These are phyloP conservation scores for Cyprinodon diabolis DNA, from an alignment of 2,797 vertebrate genomes.

Conservation along the genomic window DNA sequence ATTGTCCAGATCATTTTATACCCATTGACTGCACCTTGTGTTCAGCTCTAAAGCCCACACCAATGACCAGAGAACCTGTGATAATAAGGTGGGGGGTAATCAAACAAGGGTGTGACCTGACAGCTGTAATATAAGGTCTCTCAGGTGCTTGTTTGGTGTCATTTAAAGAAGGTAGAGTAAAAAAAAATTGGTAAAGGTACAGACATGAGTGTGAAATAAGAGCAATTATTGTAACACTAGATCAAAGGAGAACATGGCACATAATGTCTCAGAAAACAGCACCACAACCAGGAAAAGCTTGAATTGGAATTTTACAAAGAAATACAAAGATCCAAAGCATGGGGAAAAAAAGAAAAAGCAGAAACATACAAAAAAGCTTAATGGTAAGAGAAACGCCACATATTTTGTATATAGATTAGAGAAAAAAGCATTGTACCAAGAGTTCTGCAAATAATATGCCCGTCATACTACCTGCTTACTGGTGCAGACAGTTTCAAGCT, in stretches of 20 bases:
- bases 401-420: conserved; percentile 8
- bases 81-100: conserved; percentile 38
- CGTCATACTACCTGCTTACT: conserved; percentile 17
- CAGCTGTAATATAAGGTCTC: conserved; percentile 23
- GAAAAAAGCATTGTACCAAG: conserved; percentile 3
- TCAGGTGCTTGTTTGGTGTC: conserved; percentile 22
- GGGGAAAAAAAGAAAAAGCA: not conserved
- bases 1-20: conserved; percentile 55
- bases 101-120: conserved; percentile 24
- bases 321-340: conserved; percentile 8
- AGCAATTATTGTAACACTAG: conserved; percentile 37
- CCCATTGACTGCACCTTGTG: conserved; percentile 36
- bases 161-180: conserved; percentile 13
- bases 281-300: conserved; percentile 25
- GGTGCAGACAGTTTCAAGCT: conserved; percentile 26
- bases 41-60: conserved; percentile 42
- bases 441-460: conserved; percentile 24
- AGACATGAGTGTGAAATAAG: conserved; percentile 24
- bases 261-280: conserved; percentile 22
- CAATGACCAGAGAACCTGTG: conserved; percentile 22
- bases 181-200: conserved; percentile 8
- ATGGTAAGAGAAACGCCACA: not conserved
- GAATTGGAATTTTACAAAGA: not conserved
- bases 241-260: not conserved
- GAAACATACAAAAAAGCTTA: conserved; percentile 3